Evolutionary conservation across 2,797 vertebrate genomes (phyloP), one percentile per base, ranked within the genome.

Genomic region (Pseudochromis fuscus): DNA sequence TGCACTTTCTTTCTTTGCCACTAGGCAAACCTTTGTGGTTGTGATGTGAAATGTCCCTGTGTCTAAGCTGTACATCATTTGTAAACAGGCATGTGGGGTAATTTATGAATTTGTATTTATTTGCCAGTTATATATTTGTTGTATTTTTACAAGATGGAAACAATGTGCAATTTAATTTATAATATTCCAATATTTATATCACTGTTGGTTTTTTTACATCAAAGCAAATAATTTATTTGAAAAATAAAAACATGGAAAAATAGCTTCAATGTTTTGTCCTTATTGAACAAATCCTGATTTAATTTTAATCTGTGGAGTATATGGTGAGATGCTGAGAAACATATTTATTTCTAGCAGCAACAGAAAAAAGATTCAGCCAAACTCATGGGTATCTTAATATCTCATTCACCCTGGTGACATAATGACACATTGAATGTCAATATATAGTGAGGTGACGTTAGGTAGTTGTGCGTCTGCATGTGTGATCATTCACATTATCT

Each of bases 61-160:
- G 71, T 85, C 27, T 16, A 59, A 62, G 30, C 65, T 49, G 37
- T 67, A 69, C 72, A 77, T 48, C 78, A 56, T 82, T 62, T 76
- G 56, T 80, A 51, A 77, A 72, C 11, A 67, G 59, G 45, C 71
- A 58, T 50, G 61, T 64, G 3, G 16, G 27, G 11, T 42, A 19
- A 49, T 84, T 49, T n/a, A 53, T 61, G 33, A 62, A 63, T 77
- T 80, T 81, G 30, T 89, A 88, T 90, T 87, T 87, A 85, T 90
- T 89, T 78, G n/a, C n/a, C 23, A 75, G 60, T 40, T 37, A 58
- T 46, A 33, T 67, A 44, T 60, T 57, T 86, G 31, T 74, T 75
- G 40, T 24, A 69, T 87, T 89, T 83, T 82, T 73, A 85, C 60
- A 46, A 19, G 18, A 59, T 37, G 28, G 63, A 75, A 61, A 52